These are phyloP conservation scores for Drosophila koepferae DNA, from an alignment of 2,888 invertebrate species.

Conservation along the genomic window DNA sequence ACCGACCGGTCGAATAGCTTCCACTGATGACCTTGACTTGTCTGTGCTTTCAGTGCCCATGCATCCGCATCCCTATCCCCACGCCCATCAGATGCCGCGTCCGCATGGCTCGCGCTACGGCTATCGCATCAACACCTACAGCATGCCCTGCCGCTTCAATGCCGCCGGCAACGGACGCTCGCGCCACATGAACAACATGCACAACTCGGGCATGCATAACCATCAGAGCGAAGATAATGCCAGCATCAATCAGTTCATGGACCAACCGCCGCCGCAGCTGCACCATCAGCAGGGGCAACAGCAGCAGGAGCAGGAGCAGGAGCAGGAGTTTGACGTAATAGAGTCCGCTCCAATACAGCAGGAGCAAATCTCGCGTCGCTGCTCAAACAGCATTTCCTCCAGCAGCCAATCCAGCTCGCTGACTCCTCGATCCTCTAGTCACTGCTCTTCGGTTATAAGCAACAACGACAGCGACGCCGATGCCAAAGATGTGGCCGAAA, in stretches of 20 bases:
- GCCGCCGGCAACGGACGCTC: constrained; percentile 27
- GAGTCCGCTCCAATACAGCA: background rate
- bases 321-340: background rate
- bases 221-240: constrained; percentile 3
- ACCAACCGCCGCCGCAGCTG: background rate
- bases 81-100: constrained; percentile 21
- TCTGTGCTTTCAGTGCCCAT: constrained; percentile 28
- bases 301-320: background rate
- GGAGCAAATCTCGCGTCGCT: background rate
- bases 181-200: background rate
- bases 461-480: background rate
- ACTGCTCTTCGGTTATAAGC: constrained; percentile 1
- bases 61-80: constrained; percentile 34
- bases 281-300: background rate
- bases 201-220: background rate
- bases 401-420: background rate
- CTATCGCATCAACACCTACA: constrained; percentile 29
- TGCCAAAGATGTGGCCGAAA: background rate
- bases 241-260: background rate
- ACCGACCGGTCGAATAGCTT: background rate
- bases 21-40: background rate
- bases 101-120: constrained; percentile 25
- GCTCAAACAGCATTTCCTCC: background rate
- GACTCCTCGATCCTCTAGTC: background rate
- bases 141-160: constrained; percentile 32